A percentile compares a stretch with the other conserved stretches of the same genome.
phyloP scores from a whole-genome alignment of 2,113 vertebrate species.

The Zingel zingel region DNA sequence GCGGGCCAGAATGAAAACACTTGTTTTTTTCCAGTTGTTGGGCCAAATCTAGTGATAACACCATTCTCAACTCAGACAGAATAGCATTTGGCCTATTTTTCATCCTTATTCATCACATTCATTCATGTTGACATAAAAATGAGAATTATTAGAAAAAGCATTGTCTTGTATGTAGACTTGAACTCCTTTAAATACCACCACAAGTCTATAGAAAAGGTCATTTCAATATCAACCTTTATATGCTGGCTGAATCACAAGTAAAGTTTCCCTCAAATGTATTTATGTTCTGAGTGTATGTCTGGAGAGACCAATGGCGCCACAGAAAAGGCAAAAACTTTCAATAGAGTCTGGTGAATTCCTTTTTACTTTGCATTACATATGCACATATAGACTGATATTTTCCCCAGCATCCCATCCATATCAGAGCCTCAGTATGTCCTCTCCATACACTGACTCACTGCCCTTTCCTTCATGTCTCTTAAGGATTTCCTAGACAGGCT shows the following conservation, averaged over 20 bases:
- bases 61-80: slow-evolving; percentile 18
- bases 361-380: slow-evolving; percentile 76
- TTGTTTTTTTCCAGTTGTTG: slow-evolving; percentile 14
- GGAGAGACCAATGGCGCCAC: slow-evolving; percentile 45
- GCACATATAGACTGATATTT: slow-evolving; percentile 83
- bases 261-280: slow-evolving; percentile 53
- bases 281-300: slow-evolving; percentile 53
- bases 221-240: slow-evolving; percentile 63
- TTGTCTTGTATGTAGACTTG: slow-evolving; percentile 19
- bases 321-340: slow-evolving; percentile 62
- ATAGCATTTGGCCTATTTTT: background rate
- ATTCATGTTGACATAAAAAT: slow-evolving; percentile 27
- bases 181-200: slow-evolving; percentile 34
- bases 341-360: slow-evolving; percentile 55
- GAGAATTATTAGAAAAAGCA: slow-evolving; percentile 1
- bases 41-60: slow-evolving; percentile 29
- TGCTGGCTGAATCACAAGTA: slow-evolving; percentile 28
- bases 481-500: slow-evolving; percentile 77
- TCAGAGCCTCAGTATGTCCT: slow-evolving; percentile 73
- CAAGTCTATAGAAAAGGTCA: slow-evolving; percentile 45
- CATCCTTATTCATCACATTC: slow-evolving; percentile 23
- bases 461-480: slow-evolving; percentile 80
- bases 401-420: slow-evolving; percentile 68
- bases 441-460: slow-evolving; percentile 71
- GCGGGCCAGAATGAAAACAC: slow-evolving; percentile 54